Base-by-base conservation (phyloP, 2,888 invertebrate species). In the Trachelus troglodyta region DNA sequence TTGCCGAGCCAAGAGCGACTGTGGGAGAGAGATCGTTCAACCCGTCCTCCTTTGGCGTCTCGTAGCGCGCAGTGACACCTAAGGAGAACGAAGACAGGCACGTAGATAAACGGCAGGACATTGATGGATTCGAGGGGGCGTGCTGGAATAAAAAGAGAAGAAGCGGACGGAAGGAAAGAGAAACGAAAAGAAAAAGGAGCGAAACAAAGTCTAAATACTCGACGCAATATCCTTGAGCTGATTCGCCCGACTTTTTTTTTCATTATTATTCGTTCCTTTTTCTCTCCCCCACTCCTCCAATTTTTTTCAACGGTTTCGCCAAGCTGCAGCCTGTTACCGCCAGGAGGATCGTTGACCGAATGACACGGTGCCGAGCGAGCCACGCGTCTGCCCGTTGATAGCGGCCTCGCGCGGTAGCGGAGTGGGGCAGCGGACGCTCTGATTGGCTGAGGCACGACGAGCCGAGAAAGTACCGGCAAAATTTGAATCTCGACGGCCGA, bases 311-410 rank as follows among this genome's bases (percentile, higher is more conserved):
- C 71, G 12, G 3, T 71, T 71, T 71, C 71, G 23, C 71, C 31
- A 33, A 12, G 12, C 31, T 34, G 74, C 74, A 1, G 35, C 23
- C 74, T 34, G 30, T 23, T 74, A 23, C 34, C 74, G 74, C 71
- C 23, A 34, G 69, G 75, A 68, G 76, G 76, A 76, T 76, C 76
- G 76, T 73, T 76, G 76, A 76, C 76, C 76, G 76, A 76, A 69
- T 73, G 76, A 76, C 71, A 76, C 71, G 37, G 73, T 33, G 76
- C 34, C 23, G 69, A 71, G 31, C 71, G 30, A 9, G 71, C 31
- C 71, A 34, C 71, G 71, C 71, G 71, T 31, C 71, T 71, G 34
- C 71, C 30, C 71, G 30, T n/a, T 68, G 75, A 77, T 76, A 79
- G 76, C 77, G 83, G 78, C 71, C 71, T 31, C 56, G 56, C 56